Evolutionary conservation across 2,888 invertebrate genomes (phyloP), one percentile per base, ranked within the genome.

Genomic region (Tromatobia lineatoria): DNA sequence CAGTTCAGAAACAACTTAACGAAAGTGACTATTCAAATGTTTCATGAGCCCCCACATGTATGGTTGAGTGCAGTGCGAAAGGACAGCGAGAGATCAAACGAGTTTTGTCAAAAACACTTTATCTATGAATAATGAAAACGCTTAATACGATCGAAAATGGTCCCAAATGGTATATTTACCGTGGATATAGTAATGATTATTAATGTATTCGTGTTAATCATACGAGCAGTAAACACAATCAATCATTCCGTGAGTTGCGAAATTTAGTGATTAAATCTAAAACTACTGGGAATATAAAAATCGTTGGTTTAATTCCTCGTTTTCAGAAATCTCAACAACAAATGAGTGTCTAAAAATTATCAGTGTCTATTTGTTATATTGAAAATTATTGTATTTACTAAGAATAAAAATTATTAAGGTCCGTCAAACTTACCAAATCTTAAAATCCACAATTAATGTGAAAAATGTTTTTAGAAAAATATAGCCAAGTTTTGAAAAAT

Each of bases 251-350:
- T 20, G 66, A 70, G 15, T 25, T n/a, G 13, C 20, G 25, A 59
- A 25, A 70, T 29, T 54, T 71, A 18, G 7, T 13, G 54, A n/a
- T 23, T 57, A 59, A 25, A 45, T 45, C 45, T 45, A 45, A 73
- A 73, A 18, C 18, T 8, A 45, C 11, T 73, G 38, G 1, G 70
- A 71, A 71, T 71, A 11, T 38, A 15, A 34, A n/a, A 66, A 61
- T 61, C 29, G 54, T 54, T 3, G 23, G 38, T 47, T 6, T 7
- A 34, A 18, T 71, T 15, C 3, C 57, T 34, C 25, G 25, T 42
- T 71, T 54, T 13, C 25, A 11, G n/a, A n/a, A 42, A 42, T 38
- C 3, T 45, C 1, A 11, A 3, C 10, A 45, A 45, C 10, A 45
- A 11, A 45, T 45, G n/a, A n/a, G n/a, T n/a, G n/a, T n/a, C n/a